phyloP scores from a whole-genome alignment of 2,888 invertebrate species.

The Lampropteryx suffumata region DNA sequence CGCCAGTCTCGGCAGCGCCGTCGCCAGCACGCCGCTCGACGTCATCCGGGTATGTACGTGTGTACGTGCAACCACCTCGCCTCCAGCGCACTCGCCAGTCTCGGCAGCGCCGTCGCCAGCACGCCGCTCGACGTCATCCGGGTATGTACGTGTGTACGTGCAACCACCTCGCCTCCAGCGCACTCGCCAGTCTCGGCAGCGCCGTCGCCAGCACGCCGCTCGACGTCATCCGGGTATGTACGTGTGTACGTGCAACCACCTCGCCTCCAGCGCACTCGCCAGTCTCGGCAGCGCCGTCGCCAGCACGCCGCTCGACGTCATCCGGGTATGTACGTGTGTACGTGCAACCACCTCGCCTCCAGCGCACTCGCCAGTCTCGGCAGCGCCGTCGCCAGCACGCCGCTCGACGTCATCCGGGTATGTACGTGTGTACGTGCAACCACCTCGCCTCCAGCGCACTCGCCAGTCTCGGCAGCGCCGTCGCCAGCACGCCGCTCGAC shows the following conservation, averaged over 20 bases:
- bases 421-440: not conserved
- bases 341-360: slow-evolving; percentile 63
- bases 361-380: slow-evolving; percentile 96
- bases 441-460: slow-evolving; percentile 87
- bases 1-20: slow-evolving; percentile 95
- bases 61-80: slow-evolving; percentile 88
- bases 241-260: slow-evolving; percentile 85
- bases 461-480: slow-evolving; percentile 95
- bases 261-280: slow-evolving; percentile 94
- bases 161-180: slow-evolving; percentile 95
- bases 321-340: slow-evolving; percentile 84
- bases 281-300: slow-evolving; percentile 96
- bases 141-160: slow-evolving; percentile 68
- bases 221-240: slow-evolving; percentile 92
- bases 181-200: slow-evolving; percentile 95
- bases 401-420: slow-evolving; percentile 96
- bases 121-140: slow-evolving; percentile 97
- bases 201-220: slow-evolving; percentile 97
- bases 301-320: slow-evolving; percentile 96
- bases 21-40: slow-evolving; percentile 97
- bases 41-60: slow-evolving; percentile 88
- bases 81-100: slow-evolving; percentile 95
- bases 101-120: slow-evolving; percentile 96
- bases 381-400: slow-evolving; percentile 96
- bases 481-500: slow-evolving; percentile 97